Percentiles rank a stretch among this genome's conserved stretches.
phyloP scores from a whole-genome alignment of 2,113 vertebrate species.

The Microtus ochrogaster region DNA sequence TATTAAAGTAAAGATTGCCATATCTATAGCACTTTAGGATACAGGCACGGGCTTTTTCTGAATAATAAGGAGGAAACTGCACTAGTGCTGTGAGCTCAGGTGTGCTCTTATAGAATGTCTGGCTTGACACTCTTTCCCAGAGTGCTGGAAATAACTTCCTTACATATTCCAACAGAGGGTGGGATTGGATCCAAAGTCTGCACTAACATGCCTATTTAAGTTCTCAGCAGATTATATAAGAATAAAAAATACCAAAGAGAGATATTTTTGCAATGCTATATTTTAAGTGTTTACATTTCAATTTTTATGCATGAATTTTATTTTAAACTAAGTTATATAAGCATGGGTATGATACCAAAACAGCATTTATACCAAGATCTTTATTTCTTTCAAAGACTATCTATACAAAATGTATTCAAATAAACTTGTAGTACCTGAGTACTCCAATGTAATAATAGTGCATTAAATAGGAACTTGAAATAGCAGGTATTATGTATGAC shows the following conservation, averaged over 20 bases:
- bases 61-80: background rate
- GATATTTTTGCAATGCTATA: background rate
- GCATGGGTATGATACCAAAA: background rate
- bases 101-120: background rate
- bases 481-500: background rate
- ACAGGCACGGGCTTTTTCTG: rapidly evolving
- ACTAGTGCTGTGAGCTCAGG: background rate
- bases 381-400: background rate
- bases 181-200: background rate
- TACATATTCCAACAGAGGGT: background rate
- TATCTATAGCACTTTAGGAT: background rate
- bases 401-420: background rate
- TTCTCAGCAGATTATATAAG: background rate
- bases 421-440: background rate
- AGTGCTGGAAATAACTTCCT: background rate
- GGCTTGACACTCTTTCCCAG: background rate
- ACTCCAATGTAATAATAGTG: background rate
- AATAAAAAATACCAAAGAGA: background rate
- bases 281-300: slow-evolving; percentile 21
- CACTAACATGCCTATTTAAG: background rate
- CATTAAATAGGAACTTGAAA: background rate
- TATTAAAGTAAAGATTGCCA: background rate
- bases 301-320: background rate
- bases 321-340: background rate
- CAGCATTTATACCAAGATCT: background rate